Evolutionary conservation across 2,113 vertebrate species (phyloP), one percentile per base, ranked within the genome.

Genomic region (Cisticola juncidis): DNA sequence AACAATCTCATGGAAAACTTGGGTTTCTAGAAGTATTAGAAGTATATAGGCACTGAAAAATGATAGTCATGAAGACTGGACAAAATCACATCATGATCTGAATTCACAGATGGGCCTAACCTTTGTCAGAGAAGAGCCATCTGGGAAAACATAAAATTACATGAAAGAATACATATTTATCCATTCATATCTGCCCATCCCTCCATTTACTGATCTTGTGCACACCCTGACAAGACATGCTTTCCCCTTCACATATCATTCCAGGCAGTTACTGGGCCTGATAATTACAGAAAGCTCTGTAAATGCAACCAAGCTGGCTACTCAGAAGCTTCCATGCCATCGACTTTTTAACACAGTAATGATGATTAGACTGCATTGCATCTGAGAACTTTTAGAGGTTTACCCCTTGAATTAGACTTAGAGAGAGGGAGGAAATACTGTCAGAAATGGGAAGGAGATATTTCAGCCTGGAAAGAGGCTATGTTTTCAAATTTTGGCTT

Each of bases 231-330:
- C 26, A 83, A 71, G 57, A 76, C 21, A 9, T 16, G 28, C 28
- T 80, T 87, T 53, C 78, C 54, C 26, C 16, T 5, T 82, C 53
- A 82, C 53, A 42, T 33, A 69, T 35, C 44, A 82, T 57, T 90
- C 79, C 79, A 82, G 90, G 85, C 88, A 90, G 48, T 72, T 93
- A 88, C 70, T 92, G 82, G 62, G 72, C 50, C n/a, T 69, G 57
- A 90, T 92, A 96, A 96, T 93, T 94, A 88, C 40, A 69, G 69
- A 80, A 95, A 93, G 85, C 81, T 88, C 87, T 94, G 87, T 92
- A 96, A 95, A 91, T 81, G 81, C 51, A 21, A 79, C 54, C 73
- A 90, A 94, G 85, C 85, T 80, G 81, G 87, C 90, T 91, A 93
- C 51, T 95, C 70, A 85, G 53, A 66, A 65, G 53, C 57, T 85